These are phyloP conservation scores for Frieseomelitta varia DNA, from an alignment of 1,140 invertebrate species.

Conservation along the genomic window DNA sequence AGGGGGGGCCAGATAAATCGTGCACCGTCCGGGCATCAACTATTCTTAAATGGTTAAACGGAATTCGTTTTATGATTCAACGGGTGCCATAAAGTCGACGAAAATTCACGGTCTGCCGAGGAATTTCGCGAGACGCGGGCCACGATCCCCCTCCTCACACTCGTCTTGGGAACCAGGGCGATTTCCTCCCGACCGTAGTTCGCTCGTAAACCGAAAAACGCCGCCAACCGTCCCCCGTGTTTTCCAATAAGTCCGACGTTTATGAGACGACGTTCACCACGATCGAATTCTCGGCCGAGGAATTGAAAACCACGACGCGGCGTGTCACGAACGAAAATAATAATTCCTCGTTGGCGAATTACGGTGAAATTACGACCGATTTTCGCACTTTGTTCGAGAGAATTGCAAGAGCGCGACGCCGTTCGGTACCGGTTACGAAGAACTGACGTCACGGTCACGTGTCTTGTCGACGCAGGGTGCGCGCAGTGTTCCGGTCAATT, in stretches of 20 bases:
- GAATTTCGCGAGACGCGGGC: background rate
- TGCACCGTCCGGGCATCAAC: background rate
- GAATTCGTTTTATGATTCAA: background rate
- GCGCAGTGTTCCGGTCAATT: no score
- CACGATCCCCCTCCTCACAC: background rate
- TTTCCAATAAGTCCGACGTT: conserved; percentile 60
- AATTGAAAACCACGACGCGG: conserved; percentile 32
- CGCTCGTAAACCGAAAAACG: conserved; percentile 40
- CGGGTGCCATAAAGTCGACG: background rate
- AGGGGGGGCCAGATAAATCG: background rate
- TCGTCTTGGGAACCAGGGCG: background rate
- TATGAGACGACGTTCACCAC: conserved; percentile 49
- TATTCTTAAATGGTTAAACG: background rate
- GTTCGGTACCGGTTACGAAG: no score
- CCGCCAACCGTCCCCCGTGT: conserved; percentile 10
- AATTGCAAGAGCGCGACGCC: no score
- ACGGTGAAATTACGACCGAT: no score
- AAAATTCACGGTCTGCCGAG: background rate
- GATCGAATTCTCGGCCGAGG: conserved; percentile 14
- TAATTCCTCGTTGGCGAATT: no score
- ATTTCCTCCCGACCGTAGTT: conserved; percentile 26
- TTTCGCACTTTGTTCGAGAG: no score
- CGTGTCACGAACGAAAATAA: background rate
- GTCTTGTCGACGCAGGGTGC: no score
- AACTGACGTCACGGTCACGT: no score